Evolutionary conservation across 1,140 invertebrate genomes (phyloP).

Genomic region (Pogonus chalceus): DNA sequence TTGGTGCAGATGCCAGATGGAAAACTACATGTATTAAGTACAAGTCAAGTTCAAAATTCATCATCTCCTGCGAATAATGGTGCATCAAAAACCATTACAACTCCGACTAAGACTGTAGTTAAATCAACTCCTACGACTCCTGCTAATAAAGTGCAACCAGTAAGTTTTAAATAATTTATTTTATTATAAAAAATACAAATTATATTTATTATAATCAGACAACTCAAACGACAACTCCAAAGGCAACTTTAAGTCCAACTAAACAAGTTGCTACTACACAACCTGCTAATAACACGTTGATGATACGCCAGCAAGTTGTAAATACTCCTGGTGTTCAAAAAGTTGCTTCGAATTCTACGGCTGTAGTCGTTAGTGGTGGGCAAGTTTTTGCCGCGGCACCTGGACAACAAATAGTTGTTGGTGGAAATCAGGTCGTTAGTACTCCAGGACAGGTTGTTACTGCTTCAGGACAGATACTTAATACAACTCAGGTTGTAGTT

Average conservation of each 20-base stretch:
- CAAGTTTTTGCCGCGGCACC: conserved; percentile 20
- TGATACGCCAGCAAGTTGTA: conserved; percentile 19
- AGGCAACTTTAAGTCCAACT: conserved; percentile 17
- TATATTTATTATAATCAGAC: not conserved
- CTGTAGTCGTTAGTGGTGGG: conserved; percentile 22
- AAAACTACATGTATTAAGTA: conserved; percentile 77
- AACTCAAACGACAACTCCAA: conserved; percentile 1
- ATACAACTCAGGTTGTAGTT: conserved; percentile 57
- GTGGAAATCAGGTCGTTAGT: conserved; percentile 27
- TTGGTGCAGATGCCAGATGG: conserved; percentile 88
- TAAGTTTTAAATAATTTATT: conserved; percentile 9
- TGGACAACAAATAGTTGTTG: conserved; percentile 28
- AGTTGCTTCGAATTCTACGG: conserved; percentile 16
- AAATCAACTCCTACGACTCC: conserved; percentile 19
- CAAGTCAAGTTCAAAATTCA: conserved; percentile 34
- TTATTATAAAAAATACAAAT: not conserved
- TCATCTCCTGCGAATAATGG: conserved; percentile 7
- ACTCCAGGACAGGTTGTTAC: conserved; percentile 34
- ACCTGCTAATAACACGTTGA: conserved; percentile 8
- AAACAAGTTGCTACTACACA: conserved; percentile 11
- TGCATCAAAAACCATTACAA: conserved; percentile 7
- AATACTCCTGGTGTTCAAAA: conserved; percentile 23
- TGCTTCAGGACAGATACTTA: conserved; percentile 32
- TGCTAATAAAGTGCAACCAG: conserved; percentile 22
- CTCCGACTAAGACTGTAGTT: conserved; percentile 19